A percentile compares a stretch with the other conserved stretches of the same genome.
These are phyloP conservation scores for Dipodomys ordii DNA, from an alignment of 2,113 vertebrate species.

Conservation along the genomic window DNA sequence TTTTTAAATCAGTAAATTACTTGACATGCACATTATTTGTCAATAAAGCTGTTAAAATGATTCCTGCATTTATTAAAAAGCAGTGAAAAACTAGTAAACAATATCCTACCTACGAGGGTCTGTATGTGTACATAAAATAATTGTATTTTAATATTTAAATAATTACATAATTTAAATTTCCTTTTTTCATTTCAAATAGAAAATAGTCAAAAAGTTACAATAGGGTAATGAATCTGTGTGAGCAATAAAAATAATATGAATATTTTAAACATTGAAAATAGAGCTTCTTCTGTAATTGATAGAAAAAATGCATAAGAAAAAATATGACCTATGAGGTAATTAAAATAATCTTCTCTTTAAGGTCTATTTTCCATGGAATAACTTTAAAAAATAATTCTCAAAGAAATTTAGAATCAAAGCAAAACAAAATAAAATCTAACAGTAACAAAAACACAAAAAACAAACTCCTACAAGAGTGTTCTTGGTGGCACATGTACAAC, in stretches of 20 bases:
- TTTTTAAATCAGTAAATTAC: slow-evolving; percentile 10
- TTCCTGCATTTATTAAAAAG: background rate
- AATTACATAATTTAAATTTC: background rate
- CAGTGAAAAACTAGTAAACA: background rate
- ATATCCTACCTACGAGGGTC: background rate
- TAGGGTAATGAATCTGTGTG: background rate
- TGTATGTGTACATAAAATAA: slow-evolving; percentile 1
- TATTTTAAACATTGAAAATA: slow-evolving; percentile 9
- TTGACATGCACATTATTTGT: background rate
- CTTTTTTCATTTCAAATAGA: background rate
- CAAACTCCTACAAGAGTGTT: background rate
- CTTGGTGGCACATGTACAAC: background rate
- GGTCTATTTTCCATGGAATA: background rate
- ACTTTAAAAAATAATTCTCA: slow-evolving; percentile 26
- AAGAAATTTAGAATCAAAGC: slow-evolving; percentile 34
- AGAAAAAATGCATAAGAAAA: slow-evolving; percentile 37
- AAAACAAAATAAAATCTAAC: background rate
- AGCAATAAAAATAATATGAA: slow-evolving; percentile 47
- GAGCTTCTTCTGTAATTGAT: slow-evolving; percentile 3
- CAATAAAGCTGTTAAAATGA: slow-evolving; percentile 35
- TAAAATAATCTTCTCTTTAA: background rate
- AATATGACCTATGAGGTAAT: background rate
- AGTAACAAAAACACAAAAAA: slow-evolving; percentile 12
- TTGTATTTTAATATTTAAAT: too few species aligned
- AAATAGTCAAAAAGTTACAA: background rate